phyloP scores from a whole-genome alignment of 1,140 invertebrate genomes.

The Zaprionus kolodkinae region DNA sequence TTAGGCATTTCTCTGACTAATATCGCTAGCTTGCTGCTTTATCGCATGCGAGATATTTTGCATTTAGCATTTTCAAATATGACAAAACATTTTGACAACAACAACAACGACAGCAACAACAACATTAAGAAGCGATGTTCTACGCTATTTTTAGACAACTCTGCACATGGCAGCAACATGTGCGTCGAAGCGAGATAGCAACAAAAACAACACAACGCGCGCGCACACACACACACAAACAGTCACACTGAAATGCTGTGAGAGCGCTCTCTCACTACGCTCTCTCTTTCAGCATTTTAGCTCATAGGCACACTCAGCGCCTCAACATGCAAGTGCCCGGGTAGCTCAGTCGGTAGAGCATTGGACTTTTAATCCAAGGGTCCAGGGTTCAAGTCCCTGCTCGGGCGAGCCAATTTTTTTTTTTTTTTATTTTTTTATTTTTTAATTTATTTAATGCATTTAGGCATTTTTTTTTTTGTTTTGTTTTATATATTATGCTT shows the following conservation, averaged over 20 bases:
- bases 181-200: conserved; percentile 35
- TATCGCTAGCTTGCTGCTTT: not conserved
- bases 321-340: conserved; percentile 85
- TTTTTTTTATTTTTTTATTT: conserved; percentile 7
- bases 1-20: conserved; percentile 4
- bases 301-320: conserved; percentile 33
- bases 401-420: conserved; percentile 86
- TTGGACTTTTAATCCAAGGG: conserved; percentile 91
- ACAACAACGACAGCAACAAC: not conserved
- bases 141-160: conserved; percentile 30
- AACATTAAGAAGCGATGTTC: not conserved
- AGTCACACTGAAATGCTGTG: not conserved
- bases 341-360: conserved; percentile 91
- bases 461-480: conserved; percentile 4
- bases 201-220: conserved; percentile 26
- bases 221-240: conserved; percentile 3
- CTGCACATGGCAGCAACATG: conserved; percentile 19
- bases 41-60: conserved; percentile 15
- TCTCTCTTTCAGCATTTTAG: conserved; percentile 23
- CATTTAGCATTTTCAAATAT: not conserved
- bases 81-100: not conserved
- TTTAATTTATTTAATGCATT: conserved; percentile 9
- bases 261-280: not conserved
- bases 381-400: conserved; percentile 92
- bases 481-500: conserved; percentile 17